A percentile compares a stretch with the other conserved stretches of the same genome.
Evolutionary conservation across 1,140 invertebrate species (phyloP).

Genomic region (Acromyrmex charruanus): DNA sequence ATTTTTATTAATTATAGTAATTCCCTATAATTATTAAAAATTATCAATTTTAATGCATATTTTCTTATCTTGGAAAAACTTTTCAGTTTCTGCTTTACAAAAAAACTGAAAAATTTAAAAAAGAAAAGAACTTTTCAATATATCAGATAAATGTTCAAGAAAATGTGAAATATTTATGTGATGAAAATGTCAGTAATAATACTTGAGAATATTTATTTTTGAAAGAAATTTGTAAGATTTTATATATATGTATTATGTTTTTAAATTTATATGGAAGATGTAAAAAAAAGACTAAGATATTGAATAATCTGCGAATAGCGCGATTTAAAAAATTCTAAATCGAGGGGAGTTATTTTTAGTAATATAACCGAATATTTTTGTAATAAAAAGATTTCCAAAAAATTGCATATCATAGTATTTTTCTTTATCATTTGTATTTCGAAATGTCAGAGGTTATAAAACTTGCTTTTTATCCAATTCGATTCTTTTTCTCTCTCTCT

Average conservation of each 20-base stretch:
- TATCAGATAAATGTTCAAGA: not conserved
- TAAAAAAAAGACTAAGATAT: not conserved
- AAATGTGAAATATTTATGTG: not conserved
- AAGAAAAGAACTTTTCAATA: not conserved
- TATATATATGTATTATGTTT: not conserved
- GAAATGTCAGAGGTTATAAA: conserved; percentile 68
- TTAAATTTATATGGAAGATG: not conserved
- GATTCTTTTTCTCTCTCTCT: conserved; percentile 23
- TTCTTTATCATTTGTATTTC: conserved; percentile 2
- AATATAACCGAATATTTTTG: conserved; percentile 1
- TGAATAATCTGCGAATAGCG: not conserved
- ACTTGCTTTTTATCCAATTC: conserved; percentile 55
- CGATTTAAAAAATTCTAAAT: not conserved
- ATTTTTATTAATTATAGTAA: not conserved
- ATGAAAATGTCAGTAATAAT: not conserved
- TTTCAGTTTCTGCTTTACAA: not conserved
- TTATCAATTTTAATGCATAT: not conserved
- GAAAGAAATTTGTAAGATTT: not conserved
- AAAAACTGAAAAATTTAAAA: not conserved
- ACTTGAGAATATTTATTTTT: not conserved
- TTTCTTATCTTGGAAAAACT: not conserved
- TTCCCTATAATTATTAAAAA: not conserved
- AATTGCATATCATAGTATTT: conserved; percentile 36
- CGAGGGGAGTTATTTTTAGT: too few relatives aligned
- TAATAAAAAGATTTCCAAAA: not conserved